A percentile compares a stretch with the other conserved stretches of the same genome.
phyloP scores from a whole-genome alignment of 2,113 vertebrate species.

The Rynchops niger region DNA sequence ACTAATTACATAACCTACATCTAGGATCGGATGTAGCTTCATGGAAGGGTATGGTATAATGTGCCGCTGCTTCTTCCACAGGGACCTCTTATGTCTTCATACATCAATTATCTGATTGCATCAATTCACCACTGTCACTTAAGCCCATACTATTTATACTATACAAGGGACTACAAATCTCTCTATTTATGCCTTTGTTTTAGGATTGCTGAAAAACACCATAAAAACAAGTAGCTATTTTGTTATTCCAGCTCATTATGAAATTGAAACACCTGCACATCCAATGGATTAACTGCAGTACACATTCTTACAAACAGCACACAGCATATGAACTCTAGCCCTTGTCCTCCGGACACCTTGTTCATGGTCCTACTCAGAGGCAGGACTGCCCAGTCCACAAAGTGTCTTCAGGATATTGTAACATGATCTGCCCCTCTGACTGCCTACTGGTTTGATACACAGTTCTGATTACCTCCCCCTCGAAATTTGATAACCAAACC shows the following conservation, averaged over 20 bases:
- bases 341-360: rapidly evolving
- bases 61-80: neutral
- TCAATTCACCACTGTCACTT: neutral
- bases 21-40: neutral
- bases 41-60: neutral
- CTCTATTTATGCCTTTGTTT: neutral
- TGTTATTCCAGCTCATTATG: neutral
- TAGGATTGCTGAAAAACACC: neutral
- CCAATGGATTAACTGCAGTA: neutral
- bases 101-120: neutral
- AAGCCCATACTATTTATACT: neutral
- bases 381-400: neutral
- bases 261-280: neutral
- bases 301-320: neutral
- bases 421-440: neutral
- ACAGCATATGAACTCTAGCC: neutral
- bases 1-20: neutral
- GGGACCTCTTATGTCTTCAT: neutral
- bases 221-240: neutral
- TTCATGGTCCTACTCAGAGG: neutral
- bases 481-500: conserved; percentile 8
- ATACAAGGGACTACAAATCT: neutral
- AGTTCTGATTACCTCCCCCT: neutral
- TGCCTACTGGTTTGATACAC: neutral
- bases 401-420: neutral